These are phyloP conservation scores for Nothobranchius furzeri DNA, from an alignment of 2,113 vertebrate genomes.

Conservation along the genomic window DNA sequence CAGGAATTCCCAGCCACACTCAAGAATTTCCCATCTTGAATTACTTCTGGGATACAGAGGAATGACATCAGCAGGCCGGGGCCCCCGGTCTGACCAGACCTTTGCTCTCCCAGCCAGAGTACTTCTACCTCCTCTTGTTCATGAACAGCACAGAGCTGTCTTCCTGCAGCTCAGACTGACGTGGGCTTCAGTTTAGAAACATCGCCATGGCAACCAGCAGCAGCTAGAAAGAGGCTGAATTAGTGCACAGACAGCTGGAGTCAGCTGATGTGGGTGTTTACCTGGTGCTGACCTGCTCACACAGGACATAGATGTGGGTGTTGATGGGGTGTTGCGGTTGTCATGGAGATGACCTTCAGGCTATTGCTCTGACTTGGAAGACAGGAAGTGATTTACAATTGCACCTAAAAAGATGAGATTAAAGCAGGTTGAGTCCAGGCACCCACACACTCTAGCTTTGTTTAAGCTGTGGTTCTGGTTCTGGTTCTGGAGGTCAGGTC, in stretches of 20 bases:
- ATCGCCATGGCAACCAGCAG: slow-evolving; percentile 28
- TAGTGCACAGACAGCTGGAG: background rate
- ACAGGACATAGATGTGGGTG: slow-evolving; percentile 45
- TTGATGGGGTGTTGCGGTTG: slow-evolving; percentile 14
- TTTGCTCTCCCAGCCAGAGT: background rate
- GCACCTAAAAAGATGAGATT: slow-evolving; percentile 23
- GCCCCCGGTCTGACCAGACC: no score
- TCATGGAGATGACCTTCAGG: slow-evolving; percentile 34
- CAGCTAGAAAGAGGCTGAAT: slow-evolving; percentile 4
- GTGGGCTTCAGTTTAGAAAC: slow-evolving; percentile 51
- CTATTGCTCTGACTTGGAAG: no score
- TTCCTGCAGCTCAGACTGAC: slow-evolving; percentile 38
- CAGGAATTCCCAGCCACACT: no score
- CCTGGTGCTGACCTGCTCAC: slow-evolving; percentile 17
- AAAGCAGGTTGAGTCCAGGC: background rate
- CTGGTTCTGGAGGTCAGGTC: background rate
- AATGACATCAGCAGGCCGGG: no score
- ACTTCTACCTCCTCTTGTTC: slow-evolving; percentile 22
- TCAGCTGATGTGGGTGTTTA: slow-evolving; percentile 3
- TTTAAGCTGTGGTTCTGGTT: background rate
- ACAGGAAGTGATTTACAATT: slow-evolving; percentile 48
- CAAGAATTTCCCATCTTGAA: no score
- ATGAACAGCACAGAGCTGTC: slow-evolving; percentile 4
- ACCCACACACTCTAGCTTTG: background rate
- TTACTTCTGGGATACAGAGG: no score